Base-by-base conservation (phyloP, 2,797 vertebrate species). In the Danio choprae region DNA sequence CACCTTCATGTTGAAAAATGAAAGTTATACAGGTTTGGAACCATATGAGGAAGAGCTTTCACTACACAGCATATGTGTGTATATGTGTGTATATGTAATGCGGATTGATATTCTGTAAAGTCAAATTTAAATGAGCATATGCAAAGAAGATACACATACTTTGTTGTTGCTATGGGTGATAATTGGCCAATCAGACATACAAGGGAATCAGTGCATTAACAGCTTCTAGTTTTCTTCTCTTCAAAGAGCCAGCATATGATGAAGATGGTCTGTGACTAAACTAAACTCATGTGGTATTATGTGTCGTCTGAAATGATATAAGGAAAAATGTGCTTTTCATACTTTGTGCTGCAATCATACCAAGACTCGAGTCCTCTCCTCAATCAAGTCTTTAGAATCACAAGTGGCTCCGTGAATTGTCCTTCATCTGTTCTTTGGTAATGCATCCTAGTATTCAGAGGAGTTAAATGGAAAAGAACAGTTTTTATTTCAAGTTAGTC, bases 311-410 rank as follows among this genome's bases (percentile, higher is more conserved):
- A 44, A 76, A 65, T 43, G 11, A 7, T n/a, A 64, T 75, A 20
- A 63, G 56, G 60, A 62, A 48, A 43, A 43, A 20, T 41, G n/a
- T 65, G 74, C 48, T 64, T 41, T 75, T 75, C 48, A 75, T 51
- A 76, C 51, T 77, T 56, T 68, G 6, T 8, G 2, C 20, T 1
- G 40, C 75, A 77, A 68, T 68, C 7, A 77, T 58, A 56, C 15
- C 63, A 58, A 38, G 16, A 74, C 16, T 70, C 29, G 7, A 78
- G 8, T 58, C 58, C 40, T 79, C 71, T 68, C 53, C 75, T 70
- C 67, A 81, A 68, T 81, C 81, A 83, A 67, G 22, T 58, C 74
- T 53, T 65, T 59, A 60, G 70, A 78, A 80, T 81, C 74, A 74
- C 18, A 81, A 71, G 81, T 76, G 69, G 11, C 51, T 71, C 55